Conservation (phyloP, 2,797 vertebrate genomes). For the Pangasius krempfi region DNA sequence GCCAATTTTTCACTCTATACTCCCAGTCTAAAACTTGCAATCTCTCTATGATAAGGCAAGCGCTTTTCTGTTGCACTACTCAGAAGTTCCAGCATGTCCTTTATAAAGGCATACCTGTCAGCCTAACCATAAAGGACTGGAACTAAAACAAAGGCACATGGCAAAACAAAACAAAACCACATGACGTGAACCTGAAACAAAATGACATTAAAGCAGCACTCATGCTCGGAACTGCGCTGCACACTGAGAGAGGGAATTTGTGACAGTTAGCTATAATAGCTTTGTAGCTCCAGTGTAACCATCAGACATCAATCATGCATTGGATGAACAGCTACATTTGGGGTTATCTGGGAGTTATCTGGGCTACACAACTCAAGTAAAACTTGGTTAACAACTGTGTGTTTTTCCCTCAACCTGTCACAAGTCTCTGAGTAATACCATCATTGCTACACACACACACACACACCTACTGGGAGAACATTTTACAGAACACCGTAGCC, state of each 20-base stretch:
- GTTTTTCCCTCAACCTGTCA: not conserved
- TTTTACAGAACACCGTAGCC: not conserved
- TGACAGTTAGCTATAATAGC: not conserved
- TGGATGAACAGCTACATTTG: not conserved
- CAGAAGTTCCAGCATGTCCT: not conserved
- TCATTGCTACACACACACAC: not conserved
- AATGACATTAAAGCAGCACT: not conserved
- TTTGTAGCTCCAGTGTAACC: not conserved
- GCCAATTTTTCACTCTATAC: not conserved
- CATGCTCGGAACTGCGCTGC: not conserved
- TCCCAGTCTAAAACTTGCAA: not conserved
- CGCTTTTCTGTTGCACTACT: not conserved
- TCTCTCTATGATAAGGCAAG: not conserved
- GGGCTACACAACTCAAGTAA: not conserved
- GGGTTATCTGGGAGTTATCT: conserved; percentile 2
- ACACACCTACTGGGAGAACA: not conserved
- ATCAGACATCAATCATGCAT: not conserved
- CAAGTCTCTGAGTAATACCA: not conserved
- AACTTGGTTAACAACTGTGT: not conserved
- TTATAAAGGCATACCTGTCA: not conserved
- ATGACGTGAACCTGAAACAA: not conserved
- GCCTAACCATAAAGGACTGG: not conserved
- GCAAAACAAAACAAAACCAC: not conserved
- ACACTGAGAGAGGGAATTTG: not conserved
- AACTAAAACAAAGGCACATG: not conserved